Evolutionary conservation across 2,797 vertebrate species (phyloP).

Genomic region (Chaenodraco wilsoni): DNA sequence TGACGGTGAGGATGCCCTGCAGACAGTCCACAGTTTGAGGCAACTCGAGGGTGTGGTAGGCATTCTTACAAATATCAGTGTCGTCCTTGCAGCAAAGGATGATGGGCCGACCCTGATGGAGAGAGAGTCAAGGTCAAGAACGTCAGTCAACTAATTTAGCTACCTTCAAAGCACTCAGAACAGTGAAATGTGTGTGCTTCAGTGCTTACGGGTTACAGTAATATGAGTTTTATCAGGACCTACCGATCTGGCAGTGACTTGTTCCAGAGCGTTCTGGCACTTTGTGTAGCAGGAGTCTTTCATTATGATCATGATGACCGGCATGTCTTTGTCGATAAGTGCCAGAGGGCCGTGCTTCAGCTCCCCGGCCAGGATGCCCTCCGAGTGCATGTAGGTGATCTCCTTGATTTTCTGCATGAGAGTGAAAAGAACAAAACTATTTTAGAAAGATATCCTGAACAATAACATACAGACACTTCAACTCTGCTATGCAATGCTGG

Average conservation of each 20-base stretch:
- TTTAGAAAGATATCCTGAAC: neutral
- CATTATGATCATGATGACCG: constrained; percentile 97
- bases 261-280: constrained; percentile 95
- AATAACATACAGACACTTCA: neutral
- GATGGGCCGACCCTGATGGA: constrained; percentile 90
- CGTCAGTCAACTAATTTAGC: neutral
- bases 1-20: constrained; percentile 94
- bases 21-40: constrained; percentile 96
- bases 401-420: constrained; percentile 94
- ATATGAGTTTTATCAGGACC: constrained; percentile 27
- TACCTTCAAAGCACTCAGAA: neutral
- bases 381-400: constrained; percentile 98
- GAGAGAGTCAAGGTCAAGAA: constrained; percentile 2
- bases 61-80: constrained; percentile 87
- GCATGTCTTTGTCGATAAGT: constrained; percentile 94
- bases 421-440: neutral
- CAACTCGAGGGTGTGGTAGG: constrained; percentile 92
- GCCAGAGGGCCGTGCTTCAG: constrained; percentile 95
- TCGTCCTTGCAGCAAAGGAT: constrained; percentile 93
- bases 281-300: constrained; percentile 93
- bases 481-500: no score
- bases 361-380: constrained; percentile 96
- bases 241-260: constrained; percentile 94
- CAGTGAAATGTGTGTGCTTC: neutral
- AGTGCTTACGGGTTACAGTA: neutral